A percentile compares a stretch with the other conserved stretches of the same genome.
These are phyloP conservation scores for Margaritifera margaritifera DNA, from an alignment of 2,888 invertebrate genomes.

Conservation along the genomic window DNA sequence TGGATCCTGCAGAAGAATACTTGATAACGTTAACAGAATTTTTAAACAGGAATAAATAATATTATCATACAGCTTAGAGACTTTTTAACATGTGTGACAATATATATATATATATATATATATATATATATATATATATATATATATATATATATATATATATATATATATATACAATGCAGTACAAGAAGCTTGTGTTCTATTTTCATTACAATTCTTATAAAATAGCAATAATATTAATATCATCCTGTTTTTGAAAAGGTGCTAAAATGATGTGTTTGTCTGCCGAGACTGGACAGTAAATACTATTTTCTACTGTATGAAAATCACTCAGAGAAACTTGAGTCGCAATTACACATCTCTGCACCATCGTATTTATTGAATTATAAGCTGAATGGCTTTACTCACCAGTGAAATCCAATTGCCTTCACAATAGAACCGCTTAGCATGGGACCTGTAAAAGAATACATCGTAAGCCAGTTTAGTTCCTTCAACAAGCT, in stretches of 20 bases:
- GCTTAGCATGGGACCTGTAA: conserved; percentile 89
- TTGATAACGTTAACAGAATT: too few relatives aligned
- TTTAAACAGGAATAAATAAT: too few relatives aligned
- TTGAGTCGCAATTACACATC: too few relatives aligned
- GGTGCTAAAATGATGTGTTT: neutral
- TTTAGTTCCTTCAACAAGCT: neutral
- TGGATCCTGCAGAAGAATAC: too few relatives aligned
- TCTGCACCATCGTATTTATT: too few relatives aligned
- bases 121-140: neutral
- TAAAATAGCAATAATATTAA: neutral
- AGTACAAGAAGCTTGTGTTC: too few relatives aligned
- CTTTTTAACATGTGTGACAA: too few relatives aligned
- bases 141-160: neutral
- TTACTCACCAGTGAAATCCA: conserved; percentile 89
- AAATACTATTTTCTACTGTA: too few relatives aligned
- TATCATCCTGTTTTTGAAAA: neutral
- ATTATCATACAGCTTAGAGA: too few relatives aligned
- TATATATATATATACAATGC: too few relatives aligned
- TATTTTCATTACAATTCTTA: too few relatives aligned
- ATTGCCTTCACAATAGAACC: conserved; percentile 94
- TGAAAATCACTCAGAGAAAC: too few relatives aligned
- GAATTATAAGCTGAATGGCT: conserved; percentile 14
- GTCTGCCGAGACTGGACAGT: neutral
- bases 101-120: neutral
- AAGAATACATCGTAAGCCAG: neutral